These are phyloP conservation scores for Acanthopagrus latus DNA, from an alignment of 2,797 vertebrate species.

Conservation along the genomic window DNA sequence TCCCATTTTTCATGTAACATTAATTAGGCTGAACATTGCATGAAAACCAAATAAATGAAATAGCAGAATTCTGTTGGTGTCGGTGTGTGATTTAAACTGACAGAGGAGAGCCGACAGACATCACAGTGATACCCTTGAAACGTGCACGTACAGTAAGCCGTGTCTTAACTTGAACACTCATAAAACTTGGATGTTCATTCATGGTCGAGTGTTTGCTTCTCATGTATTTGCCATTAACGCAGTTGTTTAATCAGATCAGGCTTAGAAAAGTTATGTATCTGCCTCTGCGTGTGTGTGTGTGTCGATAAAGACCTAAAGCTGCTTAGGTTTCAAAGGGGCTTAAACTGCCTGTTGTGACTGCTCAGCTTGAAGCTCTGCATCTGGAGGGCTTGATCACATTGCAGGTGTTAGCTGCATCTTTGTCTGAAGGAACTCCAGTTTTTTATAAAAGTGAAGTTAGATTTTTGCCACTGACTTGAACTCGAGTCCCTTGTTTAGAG, in stretches of 20 bases:
- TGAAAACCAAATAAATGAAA: too few relatives aligned
- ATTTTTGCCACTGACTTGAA: not conserved
- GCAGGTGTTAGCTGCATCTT: constrained; percentile 14
- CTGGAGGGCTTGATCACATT: constrained; percentile 12
- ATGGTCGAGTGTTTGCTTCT: not conserved
- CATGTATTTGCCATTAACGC: constrained; percentile 1
- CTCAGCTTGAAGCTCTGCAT: constrained; percentile 26
- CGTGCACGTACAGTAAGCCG: not conserved
- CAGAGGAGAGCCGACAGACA: not conserved
- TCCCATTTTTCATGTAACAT: too few relatives aligned
- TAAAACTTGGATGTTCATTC: not conserved
- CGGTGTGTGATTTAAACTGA: not conserved
- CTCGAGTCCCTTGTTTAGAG: not conserved
- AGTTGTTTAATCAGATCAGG: constrained; percentile 34
- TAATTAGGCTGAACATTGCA: too few relatives aligned
- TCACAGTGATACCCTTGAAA: not conserved
- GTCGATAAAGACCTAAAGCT: constrained; percentile 52
- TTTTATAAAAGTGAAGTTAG: not conserved
- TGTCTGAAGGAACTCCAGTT: not conserved
- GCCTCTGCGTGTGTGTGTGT: constrained; percentile 11
- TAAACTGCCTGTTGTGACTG: constrained; percentile 21
- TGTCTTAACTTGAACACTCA: not conserved
- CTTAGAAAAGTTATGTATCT: constrained; percentile 24
- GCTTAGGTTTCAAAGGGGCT: constrained; percentile 42
- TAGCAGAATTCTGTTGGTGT: not conserved